Evolutionary conservation across 2,888 invertebrate genomes (phyloP), one percentile per base, ranked within the genome.

Genomic region (Ischnus inquisitorius): DNA sequence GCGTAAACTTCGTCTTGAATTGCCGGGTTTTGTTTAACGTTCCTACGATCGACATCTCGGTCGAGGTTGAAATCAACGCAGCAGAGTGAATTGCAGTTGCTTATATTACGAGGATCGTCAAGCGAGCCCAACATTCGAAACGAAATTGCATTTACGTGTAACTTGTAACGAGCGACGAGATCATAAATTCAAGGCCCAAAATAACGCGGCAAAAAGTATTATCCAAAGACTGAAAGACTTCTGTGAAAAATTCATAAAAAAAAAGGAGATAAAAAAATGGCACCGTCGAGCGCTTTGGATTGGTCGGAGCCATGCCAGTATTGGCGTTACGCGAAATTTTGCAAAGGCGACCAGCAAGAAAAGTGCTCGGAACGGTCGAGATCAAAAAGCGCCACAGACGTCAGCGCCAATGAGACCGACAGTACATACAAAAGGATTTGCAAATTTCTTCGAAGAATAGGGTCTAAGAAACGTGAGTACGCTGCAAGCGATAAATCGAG

Each of bases 291-390:
- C 57, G 89, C 90, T 5, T 76, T 93, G 41, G 91, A 93, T 76
- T 93, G 93, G 92, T 91, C 93, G 28, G 92, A 93, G 39, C 93
- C 93, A 0, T 87, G 91, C 82, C 93, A 93, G 67, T 90, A 91
- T 14, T 92, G 92, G 93, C 90, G 92, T 6, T 93, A 92, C 65
- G 92, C 92, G 25, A 91, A 91, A 76, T 64, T 87, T 5, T 86
- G 87, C 68, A 74, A 64, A 12, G 41, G 79, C 25, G 82, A 82
- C 22, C 79, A 79, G 51, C 79, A 72, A 51, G 34, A 85, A 41
- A 85, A 81, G 78, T 62, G 64, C 22, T 22, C 41, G 34, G 76
- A 81, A 43, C 60, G 57, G 4, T 41, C 41, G 65, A 89, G 87
- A 82, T 88, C 90, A 8, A 92, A 91, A 77, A 92, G 91, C 76